Conservation (phyloP, 2,888 invertebrate genomes). For the Tenthredo scrophulariae region DNA sequence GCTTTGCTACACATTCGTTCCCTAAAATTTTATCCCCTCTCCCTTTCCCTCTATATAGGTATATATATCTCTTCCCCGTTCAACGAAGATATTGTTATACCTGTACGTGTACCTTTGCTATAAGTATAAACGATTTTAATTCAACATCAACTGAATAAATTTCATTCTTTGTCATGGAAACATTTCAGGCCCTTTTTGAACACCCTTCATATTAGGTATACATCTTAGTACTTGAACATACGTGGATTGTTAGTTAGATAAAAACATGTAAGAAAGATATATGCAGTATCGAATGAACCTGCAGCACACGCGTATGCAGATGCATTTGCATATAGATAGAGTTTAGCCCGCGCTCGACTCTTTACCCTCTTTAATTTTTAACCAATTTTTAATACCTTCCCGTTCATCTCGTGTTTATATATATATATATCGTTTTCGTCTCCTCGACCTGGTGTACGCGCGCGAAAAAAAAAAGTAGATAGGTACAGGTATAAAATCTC, state of each 20-base stretch:
- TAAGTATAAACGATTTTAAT: background rate
- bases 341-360: constrained; percentile 17
- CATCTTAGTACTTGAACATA: background rate
- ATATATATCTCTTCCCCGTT: background rate
- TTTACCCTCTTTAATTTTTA: constrained; percentile 40
- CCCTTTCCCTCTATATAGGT: background rate
- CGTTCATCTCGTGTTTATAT: constrained; percentile 8
- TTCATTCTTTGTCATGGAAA: background rate
- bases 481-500: background rate
- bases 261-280: background rate
- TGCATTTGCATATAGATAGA: constrained; percentile 45
- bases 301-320: background rate
- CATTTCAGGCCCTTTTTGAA: background rate
- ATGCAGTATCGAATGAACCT: background rate
- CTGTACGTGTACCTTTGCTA: background rate
- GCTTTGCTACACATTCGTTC: constrained; percentile 44
- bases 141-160: background rate
- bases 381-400: constrained; percentile 44
- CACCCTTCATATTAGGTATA: background rate
- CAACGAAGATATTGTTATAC: background rate
- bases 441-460: background rate
- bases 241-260: background rate
- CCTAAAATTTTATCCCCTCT: background rate
- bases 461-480: background rate
- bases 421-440: constrained; percentile 19